phyloP scores from a whole-genome alignment of 2,797 vertebrate genomes.

The Pseudocheirus occidentalis region DNA sequence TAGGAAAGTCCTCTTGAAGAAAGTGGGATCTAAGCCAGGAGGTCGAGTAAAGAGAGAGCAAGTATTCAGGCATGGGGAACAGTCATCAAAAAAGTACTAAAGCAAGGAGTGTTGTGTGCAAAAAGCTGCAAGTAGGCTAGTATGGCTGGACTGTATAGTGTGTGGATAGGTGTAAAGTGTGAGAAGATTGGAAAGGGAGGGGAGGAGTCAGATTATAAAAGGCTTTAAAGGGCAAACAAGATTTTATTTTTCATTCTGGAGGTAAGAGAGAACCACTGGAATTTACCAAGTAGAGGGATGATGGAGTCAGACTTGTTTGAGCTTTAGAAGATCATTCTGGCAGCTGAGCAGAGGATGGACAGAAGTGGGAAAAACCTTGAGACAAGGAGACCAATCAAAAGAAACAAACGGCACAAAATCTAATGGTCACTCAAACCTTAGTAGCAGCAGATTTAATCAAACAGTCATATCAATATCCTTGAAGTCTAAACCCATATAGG shows the following conservation, averaged over 20 bases:
- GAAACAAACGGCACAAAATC: not conserved
- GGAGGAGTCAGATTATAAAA: not conserved
- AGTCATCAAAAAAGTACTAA: not conserved
- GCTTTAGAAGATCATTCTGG: conserved; percentile 6
- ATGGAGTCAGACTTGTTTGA: not conserved
- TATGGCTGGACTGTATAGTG: not conserved
- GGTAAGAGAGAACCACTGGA: conserved; percentile 14
- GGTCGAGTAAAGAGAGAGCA: not conserved
- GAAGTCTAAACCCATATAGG: not conserved
- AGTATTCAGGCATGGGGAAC: not conserved
- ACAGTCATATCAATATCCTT: not conserved
- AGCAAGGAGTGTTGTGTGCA: not conserved
- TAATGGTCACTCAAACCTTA: not conserved
- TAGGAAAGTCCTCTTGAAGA: not conserved
- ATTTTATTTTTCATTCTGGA: not conserved
- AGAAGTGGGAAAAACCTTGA: conserved; percentile 9
- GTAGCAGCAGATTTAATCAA: not conserved
- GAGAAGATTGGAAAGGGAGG: not conserved
- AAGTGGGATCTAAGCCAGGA: not conserved
- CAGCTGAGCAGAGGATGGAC: conserved; percentile 9
- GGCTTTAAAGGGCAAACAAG: conserved; percentile 34
- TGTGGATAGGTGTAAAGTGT: not conserved
- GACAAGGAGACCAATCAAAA: not conserved
- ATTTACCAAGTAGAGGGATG: conserved; percentile 39
- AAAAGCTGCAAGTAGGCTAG: not conserved